Percentiles rank a stretch among this genome's conserved stretches.
These are phyloP conservation scores for Lasioglossum marginatum DNA, from an alignment of 2,888 invertebrate species.

Conservation along the genomic window DNA sequence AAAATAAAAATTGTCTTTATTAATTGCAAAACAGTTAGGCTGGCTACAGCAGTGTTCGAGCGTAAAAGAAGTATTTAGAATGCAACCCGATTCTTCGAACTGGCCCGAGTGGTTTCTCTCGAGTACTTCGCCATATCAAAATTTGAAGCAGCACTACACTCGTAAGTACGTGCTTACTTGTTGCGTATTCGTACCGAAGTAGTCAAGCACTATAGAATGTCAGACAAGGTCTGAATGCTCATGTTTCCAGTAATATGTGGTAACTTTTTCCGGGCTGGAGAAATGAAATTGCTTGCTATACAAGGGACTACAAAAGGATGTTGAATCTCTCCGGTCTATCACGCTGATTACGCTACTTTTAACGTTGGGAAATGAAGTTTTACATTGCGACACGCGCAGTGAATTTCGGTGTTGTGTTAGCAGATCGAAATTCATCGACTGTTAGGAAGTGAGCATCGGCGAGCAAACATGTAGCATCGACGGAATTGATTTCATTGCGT, in stretches of 20 bases:
- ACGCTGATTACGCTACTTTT: neutral
- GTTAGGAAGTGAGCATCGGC: slow-evolving; percentile 11
- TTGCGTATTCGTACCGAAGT: slow-evolving; percentile 7
- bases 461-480: slow-evolving; percentile 28
- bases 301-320: neutral
- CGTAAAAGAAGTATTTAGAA: neutral
- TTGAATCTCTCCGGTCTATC: neutral
- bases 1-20: too few species aligned
- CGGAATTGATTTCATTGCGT: slow-evolving; percentile 28
- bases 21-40: neutral
- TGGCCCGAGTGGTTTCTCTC: neutral
- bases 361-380: neutral
- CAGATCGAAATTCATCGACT: too few species aligned
- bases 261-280: neutral
- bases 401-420: too few species aligned
- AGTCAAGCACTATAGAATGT: neutral
- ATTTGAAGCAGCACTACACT: slow-evolving; percentile 1
- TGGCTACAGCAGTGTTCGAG: neutral
- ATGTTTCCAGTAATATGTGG: neutral
- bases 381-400: too few species aligned
- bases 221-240: neutral
- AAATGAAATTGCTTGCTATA: neutral
- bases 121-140: slow-evolving; percentile 2
- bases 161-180: neutral
- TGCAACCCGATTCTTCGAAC: slow-evolving; percentile 1